These are phyloP conservation scores for Acleris emargana DNA, from an alignment of 2,888 invertebrate species.

Conservation along the genomic window DNA sequence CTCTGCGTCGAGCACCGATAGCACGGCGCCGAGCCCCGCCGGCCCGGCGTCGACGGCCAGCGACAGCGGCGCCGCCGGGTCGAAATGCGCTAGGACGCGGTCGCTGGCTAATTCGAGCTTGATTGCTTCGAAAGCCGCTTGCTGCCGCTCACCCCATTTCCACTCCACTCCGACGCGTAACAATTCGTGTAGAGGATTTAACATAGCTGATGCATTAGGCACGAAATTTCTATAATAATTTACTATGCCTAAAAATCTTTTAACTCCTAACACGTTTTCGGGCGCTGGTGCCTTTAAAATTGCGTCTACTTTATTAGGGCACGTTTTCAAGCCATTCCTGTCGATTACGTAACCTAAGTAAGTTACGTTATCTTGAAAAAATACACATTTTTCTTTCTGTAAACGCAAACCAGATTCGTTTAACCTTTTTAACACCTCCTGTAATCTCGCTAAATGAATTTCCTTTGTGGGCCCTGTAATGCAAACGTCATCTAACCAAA, in stretches of 20 bases:
- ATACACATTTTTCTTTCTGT: conserved; percentile 28
- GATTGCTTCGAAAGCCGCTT: conserved; percentile 15
- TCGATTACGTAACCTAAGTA: conserved; percentile 29
- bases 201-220: conserved; percentile 26
- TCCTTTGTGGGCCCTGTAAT: conserved; percentile 14
- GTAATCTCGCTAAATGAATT: conserved; percentile 16
- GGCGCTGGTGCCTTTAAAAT: conserved; percentile 21
- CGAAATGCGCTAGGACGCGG: conserved; percentile 28
- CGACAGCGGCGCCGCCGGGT: conserved; percentile 34
- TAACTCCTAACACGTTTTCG: conserved; percentile 6
- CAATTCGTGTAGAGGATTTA: conserved; percentile 32
- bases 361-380: conserved; percentile 21
- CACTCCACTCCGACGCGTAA: conserved; percentile 18
- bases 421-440: conserved; percentile 12
- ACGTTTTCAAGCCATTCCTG: conserved; percentile 18
- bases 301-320: conserved; percentile 24
- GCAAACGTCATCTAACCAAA: conserved; percentile 29
- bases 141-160: conserved; percentile 27
- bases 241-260: conserved; percentile 33
- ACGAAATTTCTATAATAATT: conserved; percentile 36
- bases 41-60: conserved; percentile 41
- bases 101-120: conserved; percentile 27
- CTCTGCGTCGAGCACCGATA: conserved; percentile 31
- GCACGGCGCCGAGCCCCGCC: conserved; percentile 40
- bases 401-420: conserved; percentile 10